phyloP scores from a whole-genome alignment of 2,113 vertebrate species.

The Pygoscelis adeliae region DNA sequence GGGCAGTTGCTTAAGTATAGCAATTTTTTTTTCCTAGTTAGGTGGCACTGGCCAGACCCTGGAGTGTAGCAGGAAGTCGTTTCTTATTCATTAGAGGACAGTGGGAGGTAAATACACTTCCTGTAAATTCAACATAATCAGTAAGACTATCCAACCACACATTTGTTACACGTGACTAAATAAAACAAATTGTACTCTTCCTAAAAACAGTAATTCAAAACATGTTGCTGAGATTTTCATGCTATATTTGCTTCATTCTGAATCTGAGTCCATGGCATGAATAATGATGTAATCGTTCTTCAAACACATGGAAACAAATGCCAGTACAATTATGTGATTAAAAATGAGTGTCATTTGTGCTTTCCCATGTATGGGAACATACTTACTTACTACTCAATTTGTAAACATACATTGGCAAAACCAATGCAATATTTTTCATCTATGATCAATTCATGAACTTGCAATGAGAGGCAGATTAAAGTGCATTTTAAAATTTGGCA shows the following conservation, averaged over 20 bases:
- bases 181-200: not conserved
- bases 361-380: slow-evolving; percentile 24
- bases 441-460: not conserved
- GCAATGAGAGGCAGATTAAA: not conserved
- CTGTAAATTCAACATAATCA: not conserved
- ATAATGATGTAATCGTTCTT: slow-evolving; percentile 21
- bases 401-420: slow-evolving; percentile 16
- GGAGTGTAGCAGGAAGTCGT: not conserved
- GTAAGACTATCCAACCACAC: not conserved
- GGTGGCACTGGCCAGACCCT: not conserved
- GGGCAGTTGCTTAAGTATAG: not conserved
- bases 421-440: not conserved
- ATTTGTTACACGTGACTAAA: not conserved
- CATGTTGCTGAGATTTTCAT: slow-evolving; percentile 14
- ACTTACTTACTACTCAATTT: slow-evolving; percentile 7
- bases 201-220: slow-evolving; percentile 29
- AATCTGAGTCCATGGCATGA: not conserved
- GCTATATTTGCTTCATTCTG: slow-evolving; percentile 26
- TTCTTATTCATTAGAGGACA: not conserved
- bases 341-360: slow-evolving; percentile 42
- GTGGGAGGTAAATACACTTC: not conserved
- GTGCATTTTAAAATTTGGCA: not conserved
- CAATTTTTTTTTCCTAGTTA: not conserved
- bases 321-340: slow-evolving; percentile 42
- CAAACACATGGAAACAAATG: slow-evolving; percentile 26